These are phyloP conservation scores for Peromyscus aztecus DNA, from an alignment of 2,797 vertebrate genomes.

Conservation along the genomic window DNA sequence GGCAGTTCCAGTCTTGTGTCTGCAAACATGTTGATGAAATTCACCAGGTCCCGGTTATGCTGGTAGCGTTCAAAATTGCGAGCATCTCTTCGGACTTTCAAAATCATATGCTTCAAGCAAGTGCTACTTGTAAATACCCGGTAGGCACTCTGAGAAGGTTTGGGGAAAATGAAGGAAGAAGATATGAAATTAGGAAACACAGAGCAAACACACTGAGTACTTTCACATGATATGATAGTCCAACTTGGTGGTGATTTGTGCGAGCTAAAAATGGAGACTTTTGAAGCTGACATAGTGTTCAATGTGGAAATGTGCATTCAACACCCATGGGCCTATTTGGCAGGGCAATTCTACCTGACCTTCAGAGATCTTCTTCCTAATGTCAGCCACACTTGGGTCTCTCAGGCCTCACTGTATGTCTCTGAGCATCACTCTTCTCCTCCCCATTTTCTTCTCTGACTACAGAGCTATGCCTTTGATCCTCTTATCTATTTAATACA, in stretches of 20 bases:
- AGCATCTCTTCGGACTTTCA: conserved; percentile 98
- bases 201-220: background rate
- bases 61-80: conserved; percentile 99
- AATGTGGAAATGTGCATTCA: background rate
- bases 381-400: background rate
- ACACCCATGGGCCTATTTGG: background rate
- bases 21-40: conserved; percentile 98
- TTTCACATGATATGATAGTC: background rate
- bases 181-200: background rate
- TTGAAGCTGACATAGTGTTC: conserved; percentile 13
- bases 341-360: fast-evolving
- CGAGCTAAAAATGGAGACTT: background rate
- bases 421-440: background rate
- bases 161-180: background rate
- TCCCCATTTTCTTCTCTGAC: background rate
- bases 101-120: conserved; percentile 98
- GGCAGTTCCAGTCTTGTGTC: conserved; percentile 96
- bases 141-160: conserved; percentile 93
- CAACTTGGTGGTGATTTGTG: background rate
- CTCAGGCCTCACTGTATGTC: background rate
- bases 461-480: background rate
- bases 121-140: conserved; percentile 98
- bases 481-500: background rate
- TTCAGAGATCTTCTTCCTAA: no score
- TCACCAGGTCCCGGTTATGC: conserved; percentile 97